These are phyloP conservation scores for Philereme vetulata DNA, from an alignment of 2,888 invertebrate species.

Conservation along the genomic window DNA sequence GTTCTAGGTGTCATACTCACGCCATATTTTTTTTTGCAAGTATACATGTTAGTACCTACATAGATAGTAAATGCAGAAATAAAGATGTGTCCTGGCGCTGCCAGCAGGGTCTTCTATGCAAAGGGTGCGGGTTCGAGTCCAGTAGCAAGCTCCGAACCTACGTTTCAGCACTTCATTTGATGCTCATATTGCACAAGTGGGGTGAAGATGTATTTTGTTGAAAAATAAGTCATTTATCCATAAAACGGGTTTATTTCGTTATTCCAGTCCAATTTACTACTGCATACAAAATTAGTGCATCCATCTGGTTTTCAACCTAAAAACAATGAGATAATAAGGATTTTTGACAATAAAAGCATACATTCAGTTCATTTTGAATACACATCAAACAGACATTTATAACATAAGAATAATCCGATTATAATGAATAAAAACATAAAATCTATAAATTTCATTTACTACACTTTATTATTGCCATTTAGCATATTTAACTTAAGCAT, in stretches of 20 bases:
- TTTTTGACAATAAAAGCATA: constrained; percentile 43
- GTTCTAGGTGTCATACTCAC: too few relatives aligned
- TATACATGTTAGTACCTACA: too few relatives aligned
- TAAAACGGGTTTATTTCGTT: constrained; percentile 59
- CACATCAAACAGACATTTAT: constrained; percentile 41
- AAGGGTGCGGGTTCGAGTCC: too few relatives aligned
- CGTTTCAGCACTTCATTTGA: too few relatives aligned
- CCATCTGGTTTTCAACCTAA: constrained; percentile 61
- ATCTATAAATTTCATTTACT: constrained; percentile 9
- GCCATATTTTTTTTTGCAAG: too few relatives aligned
- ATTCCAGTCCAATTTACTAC: constrained; percentile 61
- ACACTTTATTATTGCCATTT: not conserved
- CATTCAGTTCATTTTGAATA: constrained; percentile 47
- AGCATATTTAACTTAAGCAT: not conserved
- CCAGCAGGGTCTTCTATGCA: too few relatives aligned
- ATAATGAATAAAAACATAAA: constrained; percentile 16
- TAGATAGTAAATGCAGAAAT: too few relatives aligned
- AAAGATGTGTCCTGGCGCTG: too few relatives aligned
- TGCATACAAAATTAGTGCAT: constrained; percentile 67
- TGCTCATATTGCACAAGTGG: not conserved
- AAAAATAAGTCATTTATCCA: constrained; percentile 39
- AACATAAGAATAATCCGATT: constrained; percentile 33
- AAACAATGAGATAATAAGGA: constrained; percentile 53
- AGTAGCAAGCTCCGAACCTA: too few relatives aligned
- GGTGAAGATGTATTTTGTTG: constrained; percentile 1